Base-by-base conservation (phyloP, 2,113 vertebrate species). In the Salvelinus fontinalis region DNA sequence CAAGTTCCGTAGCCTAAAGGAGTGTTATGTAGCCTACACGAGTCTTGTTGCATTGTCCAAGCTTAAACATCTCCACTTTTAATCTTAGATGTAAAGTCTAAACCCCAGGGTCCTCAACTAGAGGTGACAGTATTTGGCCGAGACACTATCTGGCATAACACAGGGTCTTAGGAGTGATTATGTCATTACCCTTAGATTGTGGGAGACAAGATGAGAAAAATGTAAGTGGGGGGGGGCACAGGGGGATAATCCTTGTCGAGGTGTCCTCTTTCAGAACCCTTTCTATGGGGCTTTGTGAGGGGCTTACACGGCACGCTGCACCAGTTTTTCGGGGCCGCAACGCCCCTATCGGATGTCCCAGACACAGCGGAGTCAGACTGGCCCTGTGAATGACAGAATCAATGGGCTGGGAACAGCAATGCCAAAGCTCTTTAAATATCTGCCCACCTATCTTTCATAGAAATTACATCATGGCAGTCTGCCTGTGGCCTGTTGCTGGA, bases 271-370 rank as follows among this genome's bases (percentile, higher is more conserved):
- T 94, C 92, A 93, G 88, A 88, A 87, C 84, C 87, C 89, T 91
- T 92, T 90, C 87, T 92, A 88, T 89, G 81, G 86, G 89, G 89
- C 90, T 92, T 93, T 93, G 91, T 93, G 83, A 92, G 83, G 88
- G 91, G 87, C 88, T 92, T 92, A 91, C 87, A 88, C 87, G 85
- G 89, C 92, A 92, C 81, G 88, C 88, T 92, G 93, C 88, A 90
- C 89, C 84, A 82, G 82, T 87, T 93, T 86, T 79, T 71, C 73
- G 80, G 85, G 82, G 81, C 90, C 79, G 85, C 89, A 90, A 89
- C 84, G 86, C 90, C 88, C 90, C 91, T 92, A 93, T 94, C 90
- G 89, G 90, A 93, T 93, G 91, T 93, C 93, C 90, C 90, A 93
- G 93, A 93, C 92, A 90, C 86, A 88, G 91, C 86, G 92, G 93